Evolutionary conservation across 2,888 invertebrate genomes (phyloP).

Genomic region (Hirtodrosophila trivittata): DNA sequence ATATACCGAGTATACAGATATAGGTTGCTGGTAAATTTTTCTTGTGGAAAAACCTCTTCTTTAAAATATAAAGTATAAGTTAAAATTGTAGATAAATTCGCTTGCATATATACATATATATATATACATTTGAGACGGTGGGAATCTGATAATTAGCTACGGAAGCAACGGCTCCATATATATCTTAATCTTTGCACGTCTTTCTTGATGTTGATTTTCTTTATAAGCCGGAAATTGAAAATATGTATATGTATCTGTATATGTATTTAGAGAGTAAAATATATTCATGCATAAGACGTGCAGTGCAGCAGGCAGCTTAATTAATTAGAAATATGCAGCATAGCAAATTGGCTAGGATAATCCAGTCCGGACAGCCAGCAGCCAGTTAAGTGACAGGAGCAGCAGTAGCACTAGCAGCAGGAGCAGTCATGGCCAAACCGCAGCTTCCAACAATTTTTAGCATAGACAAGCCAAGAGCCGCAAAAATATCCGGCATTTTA

Average conservation of each 20-base stretch:
- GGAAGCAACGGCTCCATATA: not conserved
- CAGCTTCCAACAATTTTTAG: conserved; percentile 19
- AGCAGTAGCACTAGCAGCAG: not conserved
- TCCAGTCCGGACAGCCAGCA: conserved; percentile 22
- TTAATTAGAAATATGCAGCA: conserved; percentile 74
- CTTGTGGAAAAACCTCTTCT: no score
- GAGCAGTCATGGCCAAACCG: not conserved
- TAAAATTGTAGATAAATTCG: no score
- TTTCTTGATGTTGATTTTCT: conserved; percentile 29
- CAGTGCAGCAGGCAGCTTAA: conserved; percentile 61
- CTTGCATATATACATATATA: not conserved
- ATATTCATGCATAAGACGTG: conserved; percentile 24
- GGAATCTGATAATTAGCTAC: conserved; percentile 18
- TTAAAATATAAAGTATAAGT: no score
- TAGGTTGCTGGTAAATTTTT: no score
- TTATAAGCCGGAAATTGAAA: conserved; percentile 67
- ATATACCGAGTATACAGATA: no score
- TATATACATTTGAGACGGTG: not conserved
- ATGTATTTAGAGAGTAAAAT: conserved; percentile 8
- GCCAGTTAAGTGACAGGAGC: conserved; percentile 37
- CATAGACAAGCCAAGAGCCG: conserved; percentile 13
- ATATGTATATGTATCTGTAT: conserved; percentile 26
- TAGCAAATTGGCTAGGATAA: conserved; percentile 58
- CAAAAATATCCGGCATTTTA: conserved; percentile 53
- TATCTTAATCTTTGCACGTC: conserved; percentile 26